Evolutionary conservation across 2,888 invertebrate genomes (phyloP).

Genomic region (Caenorhabditis sp.): DNA sequence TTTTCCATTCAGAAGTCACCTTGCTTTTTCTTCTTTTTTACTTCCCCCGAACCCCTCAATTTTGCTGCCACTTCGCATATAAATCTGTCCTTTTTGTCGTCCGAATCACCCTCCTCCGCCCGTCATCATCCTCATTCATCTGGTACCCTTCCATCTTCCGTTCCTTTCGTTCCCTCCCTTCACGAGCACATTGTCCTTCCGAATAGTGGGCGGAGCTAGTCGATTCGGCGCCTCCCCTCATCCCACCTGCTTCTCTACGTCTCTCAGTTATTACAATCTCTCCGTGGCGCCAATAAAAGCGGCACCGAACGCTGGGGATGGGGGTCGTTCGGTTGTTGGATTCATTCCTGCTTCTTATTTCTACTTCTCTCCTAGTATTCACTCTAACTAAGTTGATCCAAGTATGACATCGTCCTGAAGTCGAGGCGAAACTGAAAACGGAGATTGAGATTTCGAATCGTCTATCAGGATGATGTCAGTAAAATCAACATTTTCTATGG

Average conservation of each 20-base stretch:
- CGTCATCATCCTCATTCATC: conserved; percentile 41
- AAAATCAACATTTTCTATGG: not conserved
- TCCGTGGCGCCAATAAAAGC: conserved; percentile 46
- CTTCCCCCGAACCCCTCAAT: conserved; percentile 37
- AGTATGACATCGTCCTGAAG: conserved; percentile 54
- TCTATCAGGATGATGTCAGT: conserved; percentile 38
- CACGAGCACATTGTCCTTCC: conserved; percentile 60
- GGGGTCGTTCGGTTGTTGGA: conserved; percentile 20
- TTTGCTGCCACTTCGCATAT: conserved; percentile 58
- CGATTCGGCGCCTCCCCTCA: conserved; percentile 45
- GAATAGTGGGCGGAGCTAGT: conserved; percentile 54
- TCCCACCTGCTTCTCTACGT: conserved; percentile 27
- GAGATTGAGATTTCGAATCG: conserved; percentile 29
- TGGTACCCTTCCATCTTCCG: conserved; percentile 14
- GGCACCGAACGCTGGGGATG: conserved; percentile 27
- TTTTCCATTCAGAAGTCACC: conserved; percentile 1
- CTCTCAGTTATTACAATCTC: conserved; percentile 43
- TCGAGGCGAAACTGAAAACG: conserved; percentile 32
- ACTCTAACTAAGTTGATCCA: not conserved
- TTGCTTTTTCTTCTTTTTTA: conserved; percentile 19
- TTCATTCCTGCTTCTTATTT: not conserved
- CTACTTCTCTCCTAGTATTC: conserved; percentile 4
- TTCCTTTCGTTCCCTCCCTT: conserved; percentile 28
- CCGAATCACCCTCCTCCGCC: not conserved
- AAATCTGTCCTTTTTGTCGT: conserved; percentile 45